A percentile compares a stretch with the other conserved stretches of the same genome.
phyloP scores from a whole-genome alignment of 2,113 vertebrate genomes.

The Hippocampus comes region DNA sequence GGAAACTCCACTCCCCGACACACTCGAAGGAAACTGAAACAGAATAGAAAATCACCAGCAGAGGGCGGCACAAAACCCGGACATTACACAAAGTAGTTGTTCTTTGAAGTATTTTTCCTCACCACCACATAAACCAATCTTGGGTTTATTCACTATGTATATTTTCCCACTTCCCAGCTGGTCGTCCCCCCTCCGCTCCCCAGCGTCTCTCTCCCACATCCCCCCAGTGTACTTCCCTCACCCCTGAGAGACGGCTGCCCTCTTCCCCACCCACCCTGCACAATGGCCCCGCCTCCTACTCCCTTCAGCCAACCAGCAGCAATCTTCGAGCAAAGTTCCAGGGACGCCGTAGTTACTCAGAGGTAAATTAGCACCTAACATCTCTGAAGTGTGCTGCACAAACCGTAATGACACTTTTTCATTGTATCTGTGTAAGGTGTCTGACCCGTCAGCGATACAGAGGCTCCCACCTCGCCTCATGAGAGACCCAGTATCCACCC shows the following conservation, averaged over 20 bases:
- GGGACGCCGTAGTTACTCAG: conserved; percentile 89
- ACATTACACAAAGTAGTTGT: not conserved
- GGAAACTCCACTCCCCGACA: too few species aligned
- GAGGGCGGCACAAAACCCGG: not conserved
- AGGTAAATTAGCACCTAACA: conserved; percentile 51
- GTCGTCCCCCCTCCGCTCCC: conserved; percentile 25
- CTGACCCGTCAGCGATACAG: conserved; percentile 73
- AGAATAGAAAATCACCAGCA: not conserved
- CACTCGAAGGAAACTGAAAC: too few species aligned
- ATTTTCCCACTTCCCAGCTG: conserved; percentile 11
- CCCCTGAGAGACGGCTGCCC: conserved; percentile 52
- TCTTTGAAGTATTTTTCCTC: not conserved
- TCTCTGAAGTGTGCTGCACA: not conserved
- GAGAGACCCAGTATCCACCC: conserved; percentile 80
- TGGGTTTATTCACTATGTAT: not conserved
- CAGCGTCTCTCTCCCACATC: conserved; percentile 49
- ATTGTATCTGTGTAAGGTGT: conserved; percentile 70
- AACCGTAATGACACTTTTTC: not conserved
- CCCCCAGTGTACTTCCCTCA: conserved; percentile 60
- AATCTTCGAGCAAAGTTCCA: conserved; percentile 85
- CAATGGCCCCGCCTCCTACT: conserved; percentile 70
- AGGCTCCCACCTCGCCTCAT: conserved; percentile 66
- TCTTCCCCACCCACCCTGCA: conserved; percentile 57
- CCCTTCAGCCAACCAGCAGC: conserved; percentile 76
- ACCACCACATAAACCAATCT: not conserved